Conservation (phyloP, 2,888 invertebrate genomes). For the Eurytoma adleriae region DNA sequence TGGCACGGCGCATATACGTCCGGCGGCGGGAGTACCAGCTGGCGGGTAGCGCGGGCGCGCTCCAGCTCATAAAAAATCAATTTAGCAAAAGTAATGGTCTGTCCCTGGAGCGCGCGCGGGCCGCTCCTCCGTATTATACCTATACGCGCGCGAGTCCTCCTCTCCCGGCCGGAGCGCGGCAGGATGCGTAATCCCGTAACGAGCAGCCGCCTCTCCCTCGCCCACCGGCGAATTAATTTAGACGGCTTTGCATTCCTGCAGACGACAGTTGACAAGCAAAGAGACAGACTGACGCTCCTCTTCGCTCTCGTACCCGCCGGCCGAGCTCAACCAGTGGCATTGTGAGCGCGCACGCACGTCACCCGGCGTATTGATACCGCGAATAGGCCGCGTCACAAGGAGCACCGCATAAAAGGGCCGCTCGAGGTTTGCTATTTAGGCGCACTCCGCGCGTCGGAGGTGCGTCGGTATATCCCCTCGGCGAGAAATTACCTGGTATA, state of each 20-base stretch:
- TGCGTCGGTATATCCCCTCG: too few species aligned
- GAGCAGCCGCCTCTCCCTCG: slow-evolving; percentile 7
- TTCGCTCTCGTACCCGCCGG: not conserved
- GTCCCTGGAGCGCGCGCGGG: not conserved
- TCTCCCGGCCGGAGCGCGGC: slow-evolving; percentile 6
- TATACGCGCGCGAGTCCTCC: not conserved
- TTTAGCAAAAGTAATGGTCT: slow-evolving; percentile 52
- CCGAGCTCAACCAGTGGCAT: slow-evolving; percentile 54
- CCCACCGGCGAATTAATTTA: slow-evolving; percentile 56
- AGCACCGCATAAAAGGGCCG: too few species aligned
- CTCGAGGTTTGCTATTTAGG: too few species aligned
- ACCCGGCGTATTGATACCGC: too few species aligned
- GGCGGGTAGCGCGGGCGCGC: not conserved
- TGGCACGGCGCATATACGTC: not conserved
- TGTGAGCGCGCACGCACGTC: not conserved
- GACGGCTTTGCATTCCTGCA: slow-evolving; percentile 52
- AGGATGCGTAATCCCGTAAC: slow-evolving; percentile 50
- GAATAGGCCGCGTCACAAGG: too few species aligned
- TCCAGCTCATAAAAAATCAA: slow-evolving; percentile 55
- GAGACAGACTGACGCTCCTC: slow-evolving; percentile 32
- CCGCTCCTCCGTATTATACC: not conserved
- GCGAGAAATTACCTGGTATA: too few species aligned
- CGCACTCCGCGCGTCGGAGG: too few species aligned
- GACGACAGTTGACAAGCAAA: slow-evolving; percentile 58
- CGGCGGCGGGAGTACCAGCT: not conserved